Evolutionary conservation across 2,888 invertebrate species (phyloP), one percentile per base, ranked within the genome.

Genomic region (Nomada ferruginata): DNA sequence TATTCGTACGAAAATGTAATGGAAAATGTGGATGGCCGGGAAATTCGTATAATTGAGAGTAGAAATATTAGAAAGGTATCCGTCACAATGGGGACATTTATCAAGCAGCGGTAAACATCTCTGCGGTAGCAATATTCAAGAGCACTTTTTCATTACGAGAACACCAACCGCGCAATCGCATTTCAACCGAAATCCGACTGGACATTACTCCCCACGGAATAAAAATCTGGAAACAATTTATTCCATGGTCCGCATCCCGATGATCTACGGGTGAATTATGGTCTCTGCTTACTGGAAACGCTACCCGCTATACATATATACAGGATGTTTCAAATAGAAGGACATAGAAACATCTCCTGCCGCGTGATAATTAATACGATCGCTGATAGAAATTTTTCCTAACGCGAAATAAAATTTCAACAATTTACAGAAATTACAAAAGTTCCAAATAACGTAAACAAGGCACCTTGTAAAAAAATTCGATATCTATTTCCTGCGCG

Each of bases 201-300:
- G 61, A 80, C 80, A 73, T 79, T 80, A 79, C 57, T 80, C 72
- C 20, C 29, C 61, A n/a, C 63, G 80, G 79, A 80, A 66, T 79
- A 80, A 79, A 80, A 80, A 80, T 79, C 68, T 73, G 66, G 66
- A 80, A 80, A 80, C 73, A 80, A 79, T 65, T 79, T 77, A 80
- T 80, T 79, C 61, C 52, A 11, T 42, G 10, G 23, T 26, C 13
- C 11, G 23, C 55, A 52, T 72, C 66, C 23, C 44, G 73, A 80
- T 79, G 52, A 80, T 57, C 79, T 68, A 79, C 79, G 18, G n/a
- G 1, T 50, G 44, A 79, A 57, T 68, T 75, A 75, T n/a, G 42
- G 15, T 20, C 11, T n/a, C 26, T 13, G n/a, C 60, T 18, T 20
- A 42, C 26, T 4, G 47, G 23, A 18, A 63, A 29, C 69, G 4